Percentiles rank a stretch among this genome's conserved stretches.
phyloP scores from a whole-genome alignment of 2,113 vertebrate genomes.

The Myotis lucifugus region DNA sequence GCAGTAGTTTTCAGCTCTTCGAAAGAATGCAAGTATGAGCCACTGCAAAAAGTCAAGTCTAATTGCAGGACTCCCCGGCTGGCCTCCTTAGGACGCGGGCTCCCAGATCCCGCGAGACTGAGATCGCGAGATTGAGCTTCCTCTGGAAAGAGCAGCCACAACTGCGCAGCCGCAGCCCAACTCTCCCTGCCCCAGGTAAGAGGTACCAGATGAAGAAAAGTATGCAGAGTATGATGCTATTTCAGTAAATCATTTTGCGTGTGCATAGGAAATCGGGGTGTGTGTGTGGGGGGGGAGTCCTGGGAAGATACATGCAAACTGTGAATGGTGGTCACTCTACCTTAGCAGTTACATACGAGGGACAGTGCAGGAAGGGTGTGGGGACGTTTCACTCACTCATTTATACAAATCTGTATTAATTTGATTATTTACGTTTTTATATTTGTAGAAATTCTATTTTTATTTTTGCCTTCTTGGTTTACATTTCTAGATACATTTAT shows the following conservation, averaged over 20 bases:
- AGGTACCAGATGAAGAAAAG: not conserved
- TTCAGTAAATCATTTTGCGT: not conserved
- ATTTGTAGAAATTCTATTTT: not conserved
- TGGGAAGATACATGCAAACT: not conserved
- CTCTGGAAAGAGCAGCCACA: not conserved
- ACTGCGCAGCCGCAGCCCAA: too few relatives aligned
- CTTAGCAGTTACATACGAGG: not conserved
- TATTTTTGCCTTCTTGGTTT: not conserved
- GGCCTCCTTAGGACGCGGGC: too few relatives aligned
- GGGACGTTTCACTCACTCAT: not conserved
- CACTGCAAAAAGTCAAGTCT: not conserved
- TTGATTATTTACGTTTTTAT: not conserved
- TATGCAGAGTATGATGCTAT: not conserved
- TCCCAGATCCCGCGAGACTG: not conserved
- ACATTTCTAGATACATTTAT: not conserved
- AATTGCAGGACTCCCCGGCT: not conserved
- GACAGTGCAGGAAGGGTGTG: not conserved
- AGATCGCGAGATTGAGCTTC: not conserved
- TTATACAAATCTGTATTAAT: not conserved
- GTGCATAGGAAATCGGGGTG: not conserved
- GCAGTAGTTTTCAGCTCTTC: not conserved
- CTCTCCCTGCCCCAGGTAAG: not conserved
- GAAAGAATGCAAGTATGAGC: not conserved
- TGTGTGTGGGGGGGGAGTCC: not conserved
- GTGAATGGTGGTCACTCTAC: not conserved